phyloP scores from a whole-genome alignment of 2,113 vertebrate genomes.

The Syngnathus floridae region DNA sequence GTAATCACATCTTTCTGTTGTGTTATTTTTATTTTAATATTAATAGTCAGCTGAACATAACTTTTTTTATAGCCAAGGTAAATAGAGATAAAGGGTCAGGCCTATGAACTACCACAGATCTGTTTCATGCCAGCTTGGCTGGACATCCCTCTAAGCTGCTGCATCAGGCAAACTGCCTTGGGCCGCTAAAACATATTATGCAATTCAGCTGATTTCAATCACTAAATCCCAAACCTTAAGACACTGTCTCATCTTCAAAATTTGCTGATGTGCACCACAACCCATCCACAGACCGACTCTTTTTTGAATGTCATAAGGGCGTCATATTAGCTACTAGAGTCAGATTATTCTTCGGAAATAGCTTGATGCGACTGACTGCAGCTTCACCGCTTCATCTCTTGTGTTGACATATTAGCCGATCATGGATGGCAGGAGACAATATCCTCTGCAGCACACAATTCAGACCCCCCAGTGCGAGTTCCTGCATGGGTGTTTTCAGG shows the following conservation, averaged over 20 bases:
- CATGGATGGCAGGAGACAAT: conserved; percentile 47
- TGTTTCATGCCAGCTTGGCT: conserved; percentile 22
- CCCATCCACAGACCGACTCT: conserved; percentile 12
- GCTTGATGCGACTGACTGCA: conserved; percentile 32
- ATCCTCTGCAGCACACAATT: conserved; percentile 49
- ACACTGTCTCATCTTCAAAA: conserved; percentile 16
- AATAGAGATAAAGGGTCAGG: conserved; percentile 33
- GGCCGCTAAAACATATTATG: conserved; percentile 15
- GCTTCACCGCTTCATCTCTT: conserved; percentile 49
- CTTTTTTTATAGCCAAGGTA: not conserved
- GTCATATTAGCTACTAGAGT: conserved; percentile 11
- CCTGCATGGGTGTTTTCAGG: conserved; percentile 37
- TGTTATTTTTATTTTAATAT: not conserved
- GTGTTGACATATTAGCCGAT: conserved; percentile 39
- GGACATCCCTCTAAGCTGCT: conserved; percentile 28
- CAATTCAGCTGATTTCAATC: conserved; percentile 16
- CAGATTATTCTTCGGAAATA: conserved; percentile 39
- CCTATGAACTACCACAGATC: conserved; percentile 22
- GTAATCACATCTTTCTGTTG: not conserved
- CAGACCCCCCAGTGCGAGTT: conserved; percentile 33
- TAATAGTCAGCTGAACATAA: not conserved
- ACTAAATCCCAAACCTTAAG: conserved; percentile 17
- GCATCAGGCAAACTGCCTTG: conserved; percentile 18
- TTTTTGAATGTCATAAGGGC: conserved; percentile 22
- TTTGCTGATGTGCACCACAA: conserved; percentile 10